A percentile compares a stretch with the other conserved stretches of the same genome.
Conservation (phyloP, 2,113 vertebrate species). For the Xenopus borealis region DNA sequence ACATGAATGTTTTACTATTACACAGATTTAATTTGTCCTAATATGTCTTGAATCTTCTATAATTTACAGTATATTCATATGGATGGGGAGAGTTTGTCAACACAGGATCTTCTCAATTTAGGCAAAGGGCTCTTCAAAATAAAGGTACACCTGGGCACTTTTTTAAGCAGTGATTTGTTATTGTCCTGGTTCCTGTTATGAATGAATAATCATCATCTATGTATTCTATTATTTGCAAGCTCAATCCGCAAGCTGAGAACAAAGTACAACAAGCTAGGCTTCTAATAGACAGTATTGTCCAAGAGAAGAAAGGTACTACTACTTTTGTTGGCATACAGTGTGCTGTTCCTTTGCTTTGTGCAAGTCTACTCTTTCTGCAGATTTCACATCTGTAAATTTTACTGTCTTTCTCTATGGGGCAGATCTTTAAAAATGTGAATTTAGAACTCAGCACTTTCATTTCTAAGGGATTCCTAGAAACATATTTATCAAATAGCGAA, state of each 20-base stretch:
- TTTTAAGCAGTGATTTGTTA: conserved; percentile 4
- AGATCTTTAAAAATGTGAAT: too few relatives aligned
- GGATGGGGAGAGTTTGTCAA: conserved; percentile 86
- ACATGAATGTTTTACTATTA: too few relatives aligned
- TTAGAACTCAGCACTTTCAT: too few relatives aligned
- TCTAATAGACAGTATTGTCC: conserved; percentile 90
- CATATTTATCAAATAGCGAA: too few relatives aligned
- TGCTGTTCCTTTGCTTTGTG: too few relatives aligned
- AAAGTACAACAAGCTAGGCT: conserved; percentile 83
- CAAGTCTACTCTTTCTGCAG: too few relatives aligned
- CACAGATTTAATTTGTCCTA: too few relatives aligned
- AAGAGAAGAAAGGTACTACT: conserved; percentile 81
- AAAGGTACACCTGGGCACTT: conserved; percentile 71
- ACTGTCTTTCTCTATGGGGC: too few relatives aligned
- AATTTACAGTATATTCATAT: conserved; percentile 74
- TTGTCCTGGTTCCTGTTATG: background rate
- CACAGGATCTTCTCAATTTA: conserved; percentile 83
- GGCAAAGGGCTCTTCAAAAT: conserved; percentile 91
- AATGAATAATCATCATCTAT: background rate
- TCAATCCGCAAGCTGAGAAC: conserved; percentile 76
- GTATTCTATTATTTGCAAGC: conserved; percentile 59
- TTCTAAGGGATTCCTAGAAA: too few relatives aligned
- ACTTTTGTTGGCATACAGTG: background rate
- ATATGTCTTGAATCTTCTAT: conserved; percentile 30
- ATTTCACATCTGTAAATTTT: too few relatives aligned